phyloP scores from a whole-genome alignment of 2,113 vertebrate genomes.

The Semnopithecus entellus region DNA sequence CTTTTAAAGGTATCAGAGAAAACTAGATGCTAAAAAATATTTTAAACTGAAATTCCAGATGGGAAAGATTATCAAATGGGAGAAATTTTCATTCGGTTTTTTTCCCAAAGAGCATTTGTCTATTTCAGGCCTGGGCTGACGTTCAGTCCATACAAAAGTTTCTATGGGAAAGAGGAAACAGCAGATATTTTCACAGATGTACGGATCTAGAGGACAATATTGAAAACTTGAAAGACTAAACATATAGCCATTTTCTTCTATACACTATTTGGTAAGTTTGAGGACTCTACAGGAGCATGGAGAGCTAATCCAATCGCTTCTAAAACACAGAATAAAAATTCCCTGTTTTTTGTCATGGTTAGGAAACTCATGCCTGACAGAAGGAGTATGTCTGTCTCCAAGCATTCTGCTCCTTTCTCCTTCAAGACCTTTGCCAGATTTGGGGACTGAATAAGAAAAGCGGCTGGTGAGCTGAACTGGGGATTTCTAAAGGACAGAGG shows the following conservation, averaged over 20 bases:
- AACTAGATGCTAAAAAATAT: not conserved
- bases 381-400: not conserved
- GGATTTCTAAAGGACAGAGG: not conserved
- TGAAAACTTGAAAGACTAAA: not conserved
- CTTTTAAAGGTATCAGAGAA: not conserved
- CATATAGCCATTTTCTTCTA: not conserved
- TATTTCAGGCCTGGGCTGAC: not conserved
- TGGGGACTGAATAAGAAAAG: too few relatives aligned
- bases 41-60: not conserved
- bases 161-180: not conserved
- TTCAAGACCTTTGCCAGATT: not conserved
- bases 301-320: not conserved
- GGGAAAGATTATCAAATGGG: not conserved
- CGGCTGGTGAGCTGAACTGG: not conserved
- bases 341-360: not conserved
- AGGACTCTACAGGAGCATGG: not conserved
- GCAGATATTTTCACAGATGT: not conserved
- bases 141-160: not conserved
- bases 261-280: not conserved
- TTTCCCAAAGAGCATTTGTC: not conserved
- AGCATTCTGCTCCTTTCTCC: not conserved
- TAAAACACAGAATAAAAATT: not conserved
- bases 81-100: not conserved
- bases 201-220: not conserved
- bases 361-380: not conserved